These are phyloP conservation scores for Mastomys coucha DNA, from an alignment of 2,113 vertebrate genomes.

Conservation along the genomic window DNA sequence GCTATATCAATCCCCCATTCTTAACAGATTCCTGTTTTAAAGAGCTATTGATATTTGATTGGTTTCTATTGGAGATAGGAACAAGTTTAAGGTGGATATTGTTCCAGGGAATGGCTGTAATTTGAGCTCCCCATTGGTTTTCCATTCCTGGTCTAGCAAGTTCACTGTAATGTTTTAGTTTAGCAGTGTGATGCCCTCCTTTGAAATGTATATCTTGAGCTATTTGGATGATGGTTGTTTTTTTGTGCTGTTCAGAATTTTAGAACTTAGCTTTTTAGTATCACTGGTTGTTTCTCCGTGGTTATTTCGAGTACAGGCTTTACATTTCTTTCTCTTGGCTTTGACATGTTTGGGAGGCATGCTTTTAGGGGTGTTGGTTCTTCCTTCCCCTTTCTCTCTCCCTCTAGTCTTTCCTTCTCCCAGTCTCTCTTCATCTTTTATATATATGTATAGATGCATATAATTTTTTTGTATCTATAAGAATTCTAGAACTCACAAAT, in stretches of 20 bases:
- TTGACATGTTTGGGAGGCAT: not conserved
- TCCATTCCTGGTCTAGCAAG: not conserved
- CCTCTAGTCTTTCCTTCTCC: not conserved
- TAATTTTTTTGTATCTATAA: not conserved
- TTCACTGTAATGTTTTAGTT: not conserved
- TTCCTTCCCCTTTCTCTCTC: not conserved
- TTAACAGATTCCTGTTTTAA: not conserved
- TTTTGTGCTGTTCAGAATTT: slow-evolving; percentile 24
- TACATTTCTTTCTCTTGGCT: not conserved
- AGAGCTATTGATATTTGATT: slow-evolving; percentile 2
- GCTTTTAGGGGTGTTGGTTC: not conserved
- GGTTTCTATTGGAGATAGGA: not conserved
- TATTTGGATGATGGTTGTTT: slow-evolving; percentile 20
- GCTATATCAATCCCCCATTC: not conserved
- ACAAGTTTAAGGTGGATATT: slow-evolving; percentile 2
- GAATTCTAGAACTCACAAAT: not conserved
- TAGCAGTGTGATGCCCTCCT: not conserved
- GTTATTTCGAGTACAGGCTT: not conserved
- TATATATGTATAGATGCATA: not conserved
- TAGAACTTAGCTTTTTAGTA: slow-evolving; percentile 55
- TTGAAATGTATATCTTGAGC: not conserved
- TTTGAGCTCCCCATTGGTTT: not conserved
- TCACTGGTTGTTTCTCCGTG: not conserved
- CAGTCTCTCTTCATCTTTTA: not conserved
- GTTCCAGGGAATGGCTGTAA: slow-evolving; percentile 32